phyloP scores from a whole-genome alignment of 2,113 vertebrate species.

The Xyrauchen texanus region DNA sequence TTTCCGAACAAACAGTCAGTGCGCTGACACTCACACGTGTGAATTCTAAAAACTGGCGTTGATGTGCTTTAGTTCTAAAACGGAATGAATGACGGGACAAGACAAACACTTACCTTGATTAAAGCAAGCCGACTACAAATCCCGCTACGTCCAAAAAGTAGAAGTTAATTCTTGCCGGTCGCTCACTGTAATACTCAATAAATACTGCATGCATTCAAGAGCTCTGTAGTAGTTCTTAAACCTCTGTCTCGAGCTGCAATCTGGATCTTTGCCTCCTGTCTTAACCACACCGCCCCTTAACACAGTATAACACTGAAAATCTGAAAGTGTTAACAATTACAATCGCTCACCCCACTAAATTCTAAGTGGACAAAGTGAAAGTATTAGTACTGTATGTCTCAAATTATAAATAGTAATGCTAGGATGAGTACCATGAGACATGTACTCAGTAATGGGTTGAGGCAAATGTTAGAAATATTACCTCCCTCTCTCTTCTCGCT shows the following conservation, averaged over 20 bases:
- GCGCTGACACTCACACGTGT: not conserved
- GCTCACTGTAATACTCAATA: not conserved
- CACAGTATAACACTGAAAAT: not conserved
- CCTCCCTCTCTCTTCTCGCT: not conserved
- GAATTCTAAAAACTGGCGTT: not conserved
- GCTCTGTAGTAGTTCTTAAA: not conserved
- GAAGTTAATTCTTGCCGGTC: not conserved
- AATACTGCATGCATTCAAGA: not conserved
- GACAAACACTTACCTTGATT: conserved; percentile 30
- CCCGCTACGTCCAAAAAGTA: not conserved
- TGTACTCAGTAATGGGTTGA: not conserved
- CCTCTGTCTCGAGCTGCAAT: conserved; percentile 2
- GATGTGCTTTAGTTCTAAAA: not conserved
- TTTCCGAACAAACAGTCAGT: not conserved
- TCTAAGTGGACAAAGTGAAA: not conserved
- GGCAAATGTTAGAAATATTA: conserved; percentile 14
- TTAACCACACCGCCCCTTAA: not conserved
- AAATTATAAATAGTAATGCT: not conserved
- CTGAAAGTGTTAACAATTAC: not conserved
- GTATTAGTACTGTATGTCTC: not conserved
- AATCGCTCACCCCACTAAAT: not conserved
- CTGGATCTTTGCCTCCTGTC: not conserved
- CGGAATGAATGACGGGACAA: conserved; percentile 4
- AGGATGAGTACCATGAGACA: not conserved
- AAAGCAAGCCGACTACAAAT: conserved; percentile 12